These are phyloP conservation scores for Accipiter virgatus DNA, from an alignment of 2,113 vertebrate species.

Conservation along the genomic window DNA sequence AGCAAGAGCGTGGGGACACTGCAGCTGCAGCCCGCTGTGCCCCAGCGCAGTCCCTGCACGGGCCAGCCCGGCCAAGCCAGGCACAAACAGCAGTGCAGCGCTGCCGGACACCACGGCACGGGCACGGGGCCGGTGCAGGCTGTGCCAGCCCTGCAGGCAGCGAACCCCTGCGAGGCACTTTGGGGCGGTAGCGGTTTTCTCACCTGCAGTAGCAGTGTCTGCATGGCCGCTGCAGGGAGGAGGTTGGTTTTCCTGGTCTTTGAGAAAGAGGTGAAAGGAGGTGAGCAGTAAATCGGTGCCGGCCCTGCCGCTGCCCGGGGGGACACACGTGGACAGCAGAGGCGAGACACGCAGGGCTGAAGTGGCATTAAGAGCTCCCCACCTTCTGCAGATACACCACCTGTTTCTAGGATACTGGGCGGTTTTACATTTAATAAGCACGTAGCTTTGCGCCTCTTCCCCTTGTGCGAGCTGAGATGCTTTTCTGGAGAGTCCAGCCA, in stretches of 20 bases:
- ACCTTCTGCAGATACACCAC: not conserved
- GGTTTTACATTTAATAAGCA: fast-evolving
- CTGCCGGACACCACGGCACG: not conserved
- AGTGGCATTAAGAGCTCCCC: not conserved
- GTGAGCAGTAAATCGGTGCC: not conserved
- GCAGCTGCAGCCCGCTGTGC: not conserved
- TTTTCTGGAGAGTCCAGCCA: not conserved
- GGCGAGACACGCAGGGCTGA: not conserved
- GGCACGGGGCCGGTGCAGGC: not conserved
- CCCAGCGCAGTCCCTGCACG: fast-evolving
- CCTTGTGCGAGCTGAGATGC: fast-evolving
- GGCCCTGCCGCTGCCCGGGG: fast-evolving
- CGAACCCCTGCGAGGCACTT: not conserved
- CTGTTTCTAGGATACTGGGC: not conserved
- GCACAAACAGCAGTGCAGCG: fast-evolving
- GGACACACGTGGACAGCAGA: not conserved
- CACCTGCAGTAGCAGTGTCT: not conserved
- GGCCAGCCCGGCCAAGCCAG: not conserved
- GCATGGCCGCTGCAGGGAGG: not conserved
- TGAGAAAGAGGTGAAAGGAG: not conserved
- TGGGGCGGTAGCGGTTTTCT: fast-evolving
- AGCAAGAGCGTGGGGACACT: fast-evolving
- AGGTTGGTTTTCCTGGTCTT: not conserved
- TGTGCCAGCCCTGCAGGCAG: not conserved
- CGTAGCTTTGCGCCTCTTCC: not conserved